Percentiles rank a stretch among this genome's conserved stretches.
Evolutionary conservation across 2,113 vertebrate genomes (phyloP).

Genomic region (Phylloscopus trochilus): DNA sequence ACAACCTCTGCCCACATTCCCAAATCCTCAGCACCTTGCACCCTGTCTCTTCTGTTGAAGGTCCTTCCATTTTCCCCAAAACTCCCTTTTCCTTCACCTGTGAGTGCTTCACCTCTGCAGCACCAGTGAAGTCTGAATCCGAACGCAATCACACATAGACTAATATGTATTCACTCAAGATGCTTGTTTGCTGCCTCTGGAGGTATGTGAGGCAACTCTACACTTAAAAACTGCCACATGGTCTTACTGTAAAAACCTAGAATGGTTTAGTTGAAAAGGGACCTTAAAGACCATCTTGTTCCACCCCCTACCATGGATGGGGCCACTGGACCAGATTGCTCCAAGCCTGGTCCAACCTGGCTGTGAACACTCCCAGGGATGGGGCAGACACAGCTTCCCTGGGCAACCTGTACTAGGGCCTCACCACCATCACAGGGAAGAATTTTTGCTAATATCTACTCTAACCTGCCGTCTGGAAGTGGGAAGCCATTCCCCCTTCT

Average conservation of each 20-base stretch:
- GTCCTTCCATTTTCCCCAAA: neutral
- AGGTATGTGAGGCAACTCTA: neutral
- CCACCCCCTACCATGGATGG: neutral
- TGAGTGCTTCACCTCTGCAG: neutral
- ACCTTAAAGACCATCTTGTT: neutral
- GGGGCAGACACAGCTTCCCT: neutral
- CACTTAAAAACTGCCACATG: fast-evolving
- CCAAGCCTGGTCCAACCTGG: neutral
- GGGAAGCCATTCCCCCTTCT: neutral
- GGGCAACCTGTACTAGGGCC: neutral
- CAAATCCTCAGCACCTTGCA: neutral
- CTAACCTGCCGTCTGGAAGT: neutral
- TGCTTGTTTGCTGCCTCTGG: neutral
- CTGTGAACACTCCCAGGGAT: neutral
- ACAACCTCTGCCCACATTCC: neutral
- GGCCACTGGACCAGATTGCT: neutral
- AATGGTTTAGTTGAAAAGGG: neutral
- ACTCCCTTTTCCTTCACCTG: neutral
- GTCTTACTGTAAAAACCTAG: neutral
- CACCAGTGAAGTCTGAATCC: fast-evolving
- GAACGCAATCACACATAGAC: fast-evolving
- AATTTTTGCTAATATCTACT: neutral
- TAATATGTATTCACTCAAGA: neutral
- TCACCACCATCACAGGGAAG: neutral
- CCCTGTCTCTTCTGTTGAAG: neutral